phyloP scores from a whole-genome alignment of 2,797 vertebrate genomes.

The Peromyscus eremicus region DNA sequence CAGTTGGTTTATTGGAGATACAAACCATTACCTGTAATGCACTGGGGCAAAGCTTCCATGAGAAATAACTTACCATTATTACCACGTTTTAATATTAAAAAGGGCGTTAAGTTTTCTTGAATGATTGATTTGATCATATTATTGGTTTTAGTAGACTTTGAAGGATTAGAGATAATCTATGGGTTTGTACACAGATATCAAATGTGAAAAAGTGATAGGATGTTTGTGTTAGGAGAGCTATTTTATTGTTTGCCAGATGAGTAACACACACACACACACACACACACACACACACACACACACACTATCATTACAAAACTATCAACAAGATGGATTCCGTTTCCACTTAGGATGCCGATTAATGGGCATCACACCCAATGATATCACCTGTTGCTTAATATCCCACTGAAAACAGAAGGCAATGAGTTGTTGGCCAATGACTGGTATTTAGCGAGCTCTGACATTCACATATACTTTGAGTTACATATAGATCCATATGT shows the following conservation, averaged over 20 bases:
- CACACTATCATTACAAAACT: constrained; percentile 18
- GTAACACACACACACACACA: not conserved
- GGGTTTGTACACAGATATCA: not conserved
- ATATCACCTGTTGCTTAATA: constrained; percentile 1
- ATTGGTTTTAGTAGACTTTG: constrained; percentile 36
- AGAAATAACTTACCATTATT: not conserved
- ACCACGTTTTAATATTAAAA: constrained; percentile 32
- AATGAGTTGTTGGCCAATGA: not conserved
- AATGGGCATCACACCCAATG: constrained; percentile 26
- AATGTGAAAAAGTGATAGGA: constrained; percentile 27
- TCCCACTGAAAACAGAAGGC: constrained; percentile 38
- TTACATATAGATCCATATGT: not conserved
- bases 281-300: not conserved
- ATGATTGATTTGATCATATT: constrained; percentile 21
- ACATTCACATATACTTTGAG: not conserved
- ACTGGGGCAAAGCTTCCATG: not conserved
- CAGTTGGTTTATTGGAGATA: not conserved
- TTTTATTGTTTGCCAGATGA: constrained; percentile 64
- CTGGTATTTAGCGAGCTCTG: not conserved
- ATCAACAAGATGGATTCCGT: constrained; percentile 44
- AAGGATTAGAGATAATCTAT: not conserved
- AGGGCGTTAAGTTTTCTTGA: not conserved
- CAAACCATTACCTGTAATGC: not conserved
- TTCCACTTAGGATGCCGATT: constrained; percentile 14
- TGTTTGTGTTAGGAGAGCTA: constrained; percentile 44